Evolutionary conservation across 2,113 vertebrate genomes (phyloP), one percentile per base, ranked within the genome.

Genomic region (Cyanocitta stelleri): DNA sequence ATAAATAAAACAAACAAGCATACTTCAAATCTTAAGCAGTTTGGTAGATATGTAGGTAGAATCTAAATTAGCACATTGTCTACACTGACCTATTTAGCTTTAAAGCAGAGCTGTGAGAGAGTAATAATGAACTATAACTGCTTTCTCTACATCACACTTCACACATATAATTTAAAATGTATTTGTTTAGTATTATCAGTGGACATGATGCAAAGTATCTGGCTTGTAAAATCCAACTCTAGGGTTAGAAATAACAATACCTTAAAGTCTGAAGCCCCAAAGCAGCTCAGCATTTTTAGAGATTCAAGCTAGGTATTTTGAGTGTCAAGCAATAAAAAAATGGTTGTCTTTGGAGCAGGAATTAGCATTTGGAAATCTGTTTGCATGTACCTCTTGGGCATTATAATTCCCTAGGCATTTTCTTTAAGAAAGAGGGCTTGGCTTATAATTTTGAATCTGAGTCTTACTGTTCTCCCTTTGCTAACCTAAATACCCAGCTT

Each of bases 11-110:
- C 54, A 92, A 97, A 58, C 46, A 91, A 90, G 64, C 85, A 90
- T 44, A 85, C 41, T 44, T 87, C 64, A 96, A 95, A 94, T 88
- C 87, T 96, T 88, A 89, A 93, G 67, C 51, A 84, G 73, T 89
- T 93, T 87, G 52, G 73, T 87, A 93, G 90, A 90, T 91, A 85
- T 93, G 88, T 90, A 97, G 87, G 87, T 94, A 97, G 93, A 88
- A 95, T 95, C 67, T 91, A 94, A 93, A 96, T 93, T 89, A 95
- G 73, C 52, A 72, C 85, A 90, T 94, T 96, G 87, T 97, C 88
- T 90, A 91, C 76, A 69, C 49, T 97, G 96, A 97, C 92, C 95
- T 96, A 96, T 93, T 92, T 91, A 91, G 46, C 62, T 93, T 97
- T 94, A 96, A 96, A 96, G 49, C n/a, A 85, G 80, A 89, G 24